Evolutionary conservation across 1,140 invertebrate species (phyloP), one percentile per base, ranked within the genome.

Genomic region (Pantala flavescens): DNA sequence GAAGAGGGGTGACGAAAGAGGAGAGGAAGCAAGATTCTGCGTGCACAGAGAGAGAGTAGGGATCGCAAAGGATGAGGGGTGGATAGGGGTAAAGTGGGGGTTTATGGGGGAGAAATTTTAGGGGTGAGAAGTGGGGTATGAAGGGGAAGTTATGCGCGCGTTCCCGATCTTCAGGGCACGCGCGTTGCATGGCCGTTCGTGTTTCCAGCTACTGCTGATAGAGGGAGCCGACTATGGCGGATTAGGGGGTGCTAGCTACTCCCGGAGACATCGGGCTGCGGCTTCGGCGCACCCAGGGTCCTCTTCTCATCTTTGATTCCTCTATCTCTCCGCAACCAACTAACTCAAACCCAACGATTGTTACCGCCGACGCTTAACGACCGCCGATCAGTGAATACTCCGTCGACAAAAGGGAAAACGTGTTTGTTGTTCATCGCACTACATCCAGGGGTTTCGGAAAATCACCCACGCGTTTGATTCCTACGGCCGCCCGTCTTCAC

Each of bases 271-370:
- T 16, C 49, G 49, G 49, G 16, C 49, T 63, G 16, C 49, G 49
- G 49, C 49, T 63, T 21, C 49, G 49, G n/a, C 49, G 49, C n/a
- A 21, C 49, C 49, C 49, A 19, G 49, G 14, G n/a, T 63, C 49
- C 49, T 63, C 49, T 63, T 63, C 49, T 63, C 49, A 63, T 63
- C 49, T 63, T 63, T 63, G 49, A 63, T 19, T 63, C 49, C 49
- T 63, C 49, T 63, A 16, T 63, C 49, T 63, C 16, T 63, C 14
- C 28, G 28, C 28, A 36, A 36, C 28, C 28, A 36, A 36, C 28
- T 36, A 36, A 36, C 28, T 36, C 2, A 36, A 36, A 36, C 28
- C 28, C 28, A 36, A 36, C 28, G 28, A 36, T 36, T 36, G 9
- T 36, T 36, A 36, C 28, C 28, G 28, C 28, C 28, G 28, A 36